phyloP scores from a whole-genome alignment of 2,113 vertebrate genomes.

The Nibea albiflora region DNA sequence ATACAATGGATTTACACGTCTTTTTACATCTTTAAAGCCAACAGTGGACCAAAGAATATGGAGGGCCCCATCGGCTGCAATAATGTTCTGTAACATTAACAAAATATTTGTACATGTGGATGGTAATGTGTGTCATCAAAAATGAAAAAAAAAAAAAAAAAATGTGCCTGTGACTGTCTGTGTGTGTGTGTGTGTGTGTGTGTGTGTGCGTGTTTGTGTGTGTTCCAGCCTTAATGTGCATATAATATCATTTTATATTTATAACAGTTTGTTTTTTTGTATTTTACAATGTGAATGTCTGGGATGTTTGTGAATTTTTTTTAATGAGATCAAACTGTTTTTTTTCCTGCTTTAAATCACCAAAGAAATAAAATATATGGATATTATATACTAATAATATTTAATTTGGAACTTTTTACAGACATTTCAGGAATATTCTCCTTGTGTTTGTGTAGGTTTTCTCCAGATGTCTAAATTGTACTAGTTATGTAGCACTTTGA shows the following conservation, averaged over 20 bases:
- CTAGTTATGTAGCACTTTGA: not conserved
- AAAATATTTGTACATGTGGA: slow-evolving; percentile 42
- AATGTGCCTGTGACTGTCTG: slow-evolving; percentile 59
- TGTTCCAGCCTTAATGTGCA: slow-evolving; percentile 87
- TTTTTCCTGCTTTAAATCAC: slow-evolving; percentile 89
- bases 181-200: slow-evolving; percentile 47
- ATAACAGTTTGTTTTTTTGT: slow-evolving; percentile 84
- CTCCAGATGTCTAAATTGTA: not conserved
- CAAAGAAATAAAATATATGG: slow-evolving; percentile 91
- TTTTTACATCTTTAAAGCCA: slow-evolving; percentile 59
- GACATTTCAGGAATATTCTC: not conserved
- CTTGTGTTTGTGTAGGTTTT: not conserved
- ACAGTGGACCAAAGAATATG: slow-evolving; percentile 68
- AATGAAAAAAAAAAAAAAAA: slow-evolving; percentile 33
- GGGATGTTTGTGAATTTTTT: slow-evolving; percentile 83
- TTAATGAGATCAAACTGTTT: slow-evolving; percentile 82
- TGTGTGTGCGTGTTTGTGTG: slow-evolving; percentile 66
- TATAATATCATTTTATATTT: slow-evolving; percentile 94
- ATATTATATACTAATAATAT: slow-evolving; percentile 42
- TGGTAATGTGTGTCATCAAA: slow-evolving; percentile 54
- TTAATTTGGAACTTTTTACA: slow-evolving; percentile 20
- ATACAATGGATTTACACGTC: slow-evolving; percentile 22
- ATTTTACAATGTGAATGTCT: slow-evolving; percentile 96
- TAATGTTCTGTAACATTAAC: slow-evolving; percentile 53
- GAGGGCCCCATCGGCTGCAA: slow-evolving; percentile 61